These are phyloP conservation scores for Frankliniella fusca DNA, from an alignment of 2,888 invertebrate species.

Conservation along the genomic window DNA sequence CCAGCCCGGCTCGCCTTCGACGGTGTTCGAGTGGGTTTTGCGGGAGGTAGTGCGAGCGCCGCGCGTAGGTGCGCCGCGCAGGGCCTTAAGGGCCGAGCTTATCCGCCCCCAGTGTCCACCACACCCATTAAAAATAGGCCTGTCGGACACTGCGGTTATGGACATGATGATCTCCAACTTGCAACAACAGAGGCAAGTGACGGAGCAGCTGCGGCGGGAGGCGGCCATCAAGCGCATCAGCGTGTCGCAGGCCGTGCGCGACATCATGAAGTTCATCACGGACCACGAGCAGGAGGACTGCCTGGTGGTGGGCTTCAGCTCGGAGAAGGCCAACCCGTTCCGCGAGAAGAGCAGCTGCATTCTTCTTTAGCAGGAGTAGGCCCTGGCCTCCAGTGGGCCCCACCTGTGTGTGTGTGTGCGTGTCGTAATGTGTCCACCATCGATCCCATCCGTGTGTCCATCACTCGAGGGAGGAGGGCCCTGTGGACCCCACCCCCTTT, in stretches of 20 bases:
- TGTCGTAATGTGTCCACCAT: not conserved
- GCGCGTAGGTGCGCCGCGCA: not conserved
- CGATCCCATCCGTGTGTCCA: not conserved
- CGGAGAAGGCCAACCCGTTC: slow-evolving; percentile 92
- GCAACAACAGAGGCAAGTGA: slow-evolving; percentile 89
- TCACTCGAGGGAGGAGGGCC: not conserved
- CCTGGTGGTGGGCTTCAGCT: slow-evolving; percentile 86
- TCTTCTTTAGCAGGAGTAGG: slow-evolving; percentile 57
- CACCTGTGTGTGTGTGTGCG: not conserved
- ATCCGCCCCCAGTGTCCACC: slow-evolving; percentile 34
- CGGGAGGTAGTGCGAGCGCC: not conserved
- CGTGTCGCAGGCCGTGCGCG: slow-evolving; percentile 82
- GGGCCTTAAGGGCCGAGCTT: not conserved
- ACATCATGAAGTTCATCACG: slow-evolving; percentile 84
- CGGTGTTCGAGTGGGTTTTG: not conserved
- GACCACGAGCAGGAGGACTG: slow-evolving; percentile 93
- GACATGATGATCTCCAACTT: slow-evolving; percentile 90
- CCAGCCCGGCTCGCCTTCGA: not conserved
- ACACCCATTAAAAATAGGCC: slow-evolving; percentile 65
- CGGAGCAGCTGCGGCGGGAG: slow-evolving; percentile 88
- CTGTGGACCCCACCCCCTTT: not conserved
- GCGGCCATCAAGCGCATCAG: slow-evolving; percentile 81
- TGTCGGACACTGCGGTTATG: slow-evolving; percentile 84
- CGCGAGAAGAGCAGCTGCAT: slow-evolving; percentile 88
- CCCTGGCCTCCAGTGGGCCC: not conserved